Evolutionary conservation across 1,140 invertebrate genomes (phyloP), one percentile per base, ranked within the genome.

Genomic region (Tyrophagus putrescentiae): DNA sequence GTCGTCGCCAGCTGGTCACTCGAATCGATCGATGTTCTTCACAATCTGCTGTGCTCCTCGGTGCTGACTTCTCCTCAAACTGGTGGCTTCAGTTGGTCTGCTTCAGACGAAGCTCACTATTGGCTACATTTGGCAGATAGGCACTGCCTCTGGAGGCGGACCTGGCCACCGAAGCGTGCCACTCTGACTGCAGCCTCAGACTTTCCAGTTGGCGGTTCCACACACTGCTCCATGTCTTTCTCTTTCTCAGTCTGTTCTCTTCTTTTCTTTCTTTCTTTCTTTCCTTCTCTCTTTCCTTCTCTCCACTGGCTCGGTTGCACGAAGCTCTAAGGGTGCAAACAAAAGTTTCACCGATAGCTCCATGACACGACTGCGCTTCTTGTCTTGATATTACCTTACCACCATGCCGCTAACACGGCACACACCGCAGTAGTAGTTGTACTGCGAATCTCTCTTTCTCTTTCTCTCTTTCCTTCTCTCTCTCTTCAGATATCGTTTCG

Each of bases 361-460:
- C 45, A 48, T 48, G 23, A 48, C 45, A 48, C 45, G 45, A 48
- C 45, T 48, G 45, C 45, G 45, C 45, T 48, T 48, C 45, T 48
- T 48, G 45, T n/a, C n/a, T n/a, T n/a, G n/a, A n/a, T n/a, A n/a
- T n/a, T n/a, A n/a, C n/a, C n/a, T n/a, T n/a, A n/a, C n/a, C n/a
- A n/a, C n/a, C n/a, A n/a, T n/a, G n/a, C n/a, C n/a, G n/a, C n/a
- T n/a, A n/a, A n/a, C n/a, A n/a, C n/a, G n/a, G n/a, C n/a, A n/a
- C n/a, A 48, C 31, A 48, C 31, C 31, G 7, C 7, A 7, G 13
- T 48, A 25, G 21, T 29, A 7, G 45, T 48, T 48, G 18, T 48
- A 29, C 45, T 48, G 45, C 45, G 13, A 39, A 13, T 39, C 36
- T 13, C 36, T 13, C 21, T 13, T 39, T 39, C 36, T 39, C 36